Evolutionary conservation across 1,140 invertebrate species (phyloP).

Genomic region (Neelides sp.): DNA sequence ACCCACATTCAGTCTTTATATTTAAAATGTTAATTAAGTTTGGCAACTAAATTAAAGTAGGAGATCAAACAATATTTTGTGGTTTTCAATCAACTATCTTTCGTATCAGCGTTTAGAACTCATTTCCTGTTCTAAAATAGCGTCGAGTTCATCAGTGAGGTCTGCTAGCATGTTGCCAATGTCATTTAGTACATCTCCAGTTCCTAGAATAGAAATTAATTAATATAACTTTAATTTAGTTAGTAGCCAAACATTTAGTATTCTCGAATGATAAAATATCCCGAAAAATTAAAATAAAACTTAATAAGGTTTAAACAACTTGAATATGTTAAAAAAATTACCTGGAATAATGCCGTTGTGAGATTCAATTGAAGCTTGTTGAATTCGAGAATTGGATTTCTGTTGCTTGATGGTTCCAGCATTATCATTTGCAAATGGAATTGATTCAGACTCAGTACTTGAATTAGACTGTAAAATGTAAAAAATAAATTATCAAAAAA

Average conservation of each 20-base stretch:
- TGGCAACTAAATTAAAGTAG: too few relatives aligned
- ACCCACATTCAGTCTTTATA: too few relatives aligned
- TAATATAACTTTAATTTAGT: too few relatives aligned
- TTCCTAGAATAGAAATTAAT: constrained; percentile 41
- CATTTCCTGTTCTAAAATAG: constrained; percentile 79
- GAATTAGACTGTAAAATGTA: constrained; percentile 65
- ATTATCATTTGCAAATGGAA: constrained; percentile 97
- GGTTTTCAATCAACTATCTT: too few relatives aligned
- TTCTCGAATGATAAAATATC: too few relatives aligned
- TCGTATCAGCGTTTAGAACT: constrained; percentile 20
- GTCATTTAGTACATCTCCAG: constrained; percentile 83
- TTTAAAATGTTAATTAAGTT: too few relatives aligned
- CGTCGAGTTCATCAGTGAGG: constrained; percentile 82
- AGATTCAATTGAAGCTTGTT: constrained; percentile 7
- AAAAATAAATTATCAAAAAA: constrained; percentile 20
- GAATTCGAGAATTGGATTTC: constrained; percentile 20
- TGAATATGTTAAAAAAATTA: too few relatives aligned
- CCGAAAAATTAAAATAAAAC: too few relatives aligned
- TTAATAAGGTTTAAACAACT: too few relatives aligned
- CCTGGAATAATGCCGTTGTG: too few relatives aligned
- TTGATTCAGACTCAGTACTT: constrained; percentile 87
- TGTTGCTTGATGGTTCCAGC: constrained; percentile 90
- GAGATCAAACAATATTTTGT: too few relatives aligned
- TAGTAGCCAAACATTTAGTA: too few relatives aligned
- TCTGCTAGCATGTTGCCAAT: constrained; percentile 94